phyloP scores from a whole-genome alignment of 2,797 vertebrate species.

The Lerista edwardsae region DNA sequence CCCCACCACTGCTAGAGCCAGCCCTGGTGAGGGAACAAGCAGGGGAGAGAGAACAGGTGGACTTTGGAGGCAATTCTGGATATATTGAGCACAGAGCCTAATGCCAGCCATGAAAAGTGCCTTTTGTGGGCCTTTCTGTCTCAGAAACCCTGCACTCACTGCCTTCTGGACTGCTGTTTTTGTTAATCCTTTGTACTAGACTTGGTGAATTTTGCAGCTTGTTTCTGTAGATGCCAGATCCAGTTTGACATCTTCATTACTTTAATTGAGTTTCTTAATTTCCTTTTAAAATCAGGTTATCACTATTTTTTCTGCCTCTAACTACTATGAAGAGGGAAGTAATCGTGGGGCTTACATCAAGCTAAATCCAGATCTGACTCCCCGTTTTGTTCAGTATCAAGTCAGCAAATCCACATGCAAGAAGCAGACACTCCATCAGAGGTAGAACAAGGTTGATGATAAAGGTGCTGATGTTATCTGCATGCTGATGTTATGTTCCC shows the following conservation, averaged over 20 bases:
- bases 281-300: slow-evolving; percentile 83
- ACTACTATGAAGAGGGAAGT: slow-evolving; percentile 97
- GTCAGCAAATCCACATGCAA: slow-evolving; percentile 83
- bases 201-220: neutral
- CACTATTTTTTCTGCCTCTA: slow-evolving; percentile 98
- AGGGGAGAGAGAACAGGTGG: too few species aligned
- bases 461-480: too few species aligned
- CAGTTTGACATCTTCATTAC: neutral
- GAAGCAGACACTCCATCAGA: slow-evolving; percentile 85
- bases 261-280: neutral
- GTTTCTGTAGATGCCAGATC: neutral
- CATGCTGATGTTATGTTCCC: too few species aligned
- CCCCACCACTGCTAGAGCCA: too few species aligned
- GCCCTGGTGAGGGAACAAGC: too few species aligned
- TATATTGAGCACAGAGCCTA: neutral
- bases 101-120: neutral
- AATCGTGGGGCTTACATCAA: slow-evolving; percentile 95
- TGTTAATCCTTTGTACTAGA: neutral
- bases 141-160: neutral
- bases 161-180: neutral
- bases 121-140: neutral
- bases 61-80: too few species aligned
- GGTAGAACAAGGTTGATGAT: slow-evolving; percentile 73
- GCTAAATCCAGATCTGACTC: slow-evolving; percentile 82
- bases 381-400: slow-evolving; percentile 93